Evolutionary conservation across 2,113 vertebrate species (phyloP).

Genomic region (Ibidorhyncha struthersii): DNA sequence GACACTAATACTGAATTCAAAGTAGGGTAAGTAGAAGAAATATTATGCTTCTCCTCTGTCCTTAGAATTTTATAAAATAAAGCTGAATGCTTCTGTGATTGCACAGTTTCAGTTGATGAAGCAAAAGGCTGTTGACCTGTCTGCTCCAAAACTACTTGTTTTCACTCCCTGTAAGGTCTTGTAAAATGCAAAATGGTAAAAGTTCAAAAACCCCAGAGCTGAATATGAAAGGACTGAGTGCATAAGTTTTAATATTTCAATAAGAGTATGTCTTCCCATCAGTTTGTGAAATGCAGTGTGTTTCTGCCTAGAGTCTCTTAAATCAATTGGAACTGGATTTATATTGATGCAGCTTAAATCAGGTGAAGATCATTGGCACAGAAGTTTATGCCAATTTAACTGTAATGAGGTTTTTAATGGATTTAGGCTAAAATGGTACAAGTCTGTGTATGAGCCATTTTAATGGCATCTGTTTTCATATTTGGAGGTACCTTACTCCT

Average conservation of each 20-base stretch:
- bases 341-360: constrained; percentile 6
- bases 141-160: not conserved
- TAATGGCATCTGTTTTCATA: not conserved
- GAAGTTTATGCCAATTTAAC: not conserved
- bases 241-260: not conserved
- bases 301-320: not conserved
- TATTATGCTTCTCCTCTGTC: not conserved
- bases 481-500: not conserved
- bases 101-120: not conserved
- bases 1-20: not conserved
- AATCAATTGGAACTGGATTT: constrained; percentile 30
- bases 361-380: not conserved
- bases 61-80: not conserved
- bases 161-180: not conserved
- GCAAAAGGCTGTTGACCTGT: not conserved
- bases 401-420: not conserved
- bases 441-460: not conserved
- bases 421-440: not conserved
- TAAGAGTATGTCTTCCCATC: not conserved
- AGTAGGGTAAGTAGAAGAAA: not conserved
- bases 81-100: not conserved
- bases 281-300: not conserved
- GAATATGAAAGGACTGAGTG: not conserved
- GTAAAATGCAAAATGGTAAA: not conserved
- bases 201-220: not conserved